Evolutionary conservation across 2,797 vertebrate species (phyloP).

Genomic region (Cygnus olor): DNA sequence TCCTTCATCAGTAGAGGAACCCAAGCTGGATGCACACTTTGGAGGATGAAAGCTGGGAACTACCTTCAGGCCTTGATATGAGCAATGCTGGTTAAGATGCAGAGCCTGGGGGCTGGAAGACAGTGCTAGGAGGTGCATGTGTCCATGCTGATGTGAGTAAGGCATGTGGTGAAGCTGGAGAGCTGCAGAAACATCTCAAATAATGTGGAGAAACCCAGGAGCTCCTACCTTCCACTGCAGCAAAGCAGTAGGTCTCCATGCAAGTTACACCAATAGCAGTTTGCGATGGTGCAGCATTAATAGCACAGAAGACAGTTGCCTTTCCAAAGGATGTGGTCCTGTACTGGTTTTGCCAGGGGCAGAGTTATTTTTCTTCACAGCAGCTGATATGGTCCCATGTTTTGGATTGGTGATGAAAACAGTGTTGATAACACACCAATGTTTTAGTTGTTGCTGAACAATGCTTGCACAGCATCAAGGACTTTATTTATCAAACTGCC

Average conservation of each 20-base stretch:
- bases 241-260: background rate
- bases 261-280: background rate
- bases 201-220: background rate
- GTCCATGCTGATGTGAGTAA: background rate
- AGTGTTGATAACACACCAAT: background rate
- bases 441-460: background rate
- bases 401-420: too few relatives aligned
- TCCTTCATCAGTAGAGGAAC: background rate
- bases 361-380: background rate
- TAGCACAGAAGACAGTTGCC: background rate
- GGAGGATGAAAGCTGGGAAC: background rate
- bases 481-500: background rate
- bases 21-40: background rate
- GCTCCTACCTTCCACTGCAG: background rate
- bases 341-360: background rate
- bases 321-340: background rate
- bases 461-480: background rate
- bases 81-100: background rate
- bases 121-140: fast-evolving
- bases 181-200: background rate
- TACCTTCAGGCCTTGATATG: background rate
- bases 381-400: background rate
- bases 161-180: background rate
- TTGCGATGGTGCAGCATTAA: background rate
- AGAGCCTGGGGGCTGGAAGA: background rate